Percentiles rank a stretch among this genome's conserved stretches.
phyloP scores from a whole-genome alignment of 2,888 invertebrate species.

The Aphidius colemani region DNA sequence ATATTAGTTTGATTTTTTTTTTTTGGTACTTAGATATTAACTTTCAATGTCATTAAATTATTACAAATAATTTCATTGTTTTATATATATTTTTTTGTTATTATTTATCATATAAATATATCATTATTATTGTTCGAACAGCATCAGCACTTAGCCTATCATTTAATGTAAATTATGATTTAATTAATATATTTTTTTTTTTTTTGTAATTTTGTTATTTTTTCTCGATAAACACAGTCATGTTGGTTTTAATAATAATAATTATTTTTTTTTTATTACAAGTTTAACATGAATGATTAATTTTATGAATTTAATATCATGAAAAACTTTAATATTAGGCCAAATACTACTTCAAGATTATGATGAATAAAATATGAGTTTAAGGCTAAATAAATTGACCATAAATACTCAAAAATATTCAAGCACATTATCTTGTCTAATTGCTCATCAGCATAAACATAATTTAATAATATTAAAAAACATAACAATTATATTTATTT shows the following conservation, averaged over 20 bases:
- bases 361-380: constrained; percentile 33
- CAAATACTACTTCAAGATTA: constrained; percentile 57
- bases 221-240: background rate
- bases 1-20: constrained; percentile 11
- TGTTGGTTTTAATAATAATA: too few relatives aligned
- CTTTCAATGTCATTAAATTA: constrained; percentile 51
- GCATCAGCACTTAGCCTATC: constrained; percentile 58
- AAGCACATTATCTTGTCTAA: background rate
- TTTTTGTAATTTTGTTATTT: constrained; percentile 28
- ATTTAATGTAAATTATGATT: constrained; percentile 36
- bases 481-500: too few relatives aligned
- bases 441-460: too few relatives aligned
- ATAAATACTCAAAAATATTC: constrained; percentile 21
- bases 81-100: constrained; percentile 40
- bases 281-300: too few relatives aligned
- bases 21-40: constrained; percentile 26
- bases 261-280: too few relatives aligned
- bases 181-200: constrained; percentile 33
- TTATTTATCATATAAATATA: constrained; percentile 45
- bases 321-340: constrained; percentile 47
- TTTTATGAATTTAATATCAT: background rate
- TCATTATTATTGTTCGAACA: constrained; percentile 61
- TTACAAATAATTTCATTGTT: constrained; percentile 36
- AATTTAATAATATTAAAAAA: too few relatives aligned
- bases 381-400: background rate